These are phyloP conservation scores for Aeoliscus strigatus DNA, from an alignment of 2,797 vertebrate genomes.

Conservation along the genomic window DNA sequence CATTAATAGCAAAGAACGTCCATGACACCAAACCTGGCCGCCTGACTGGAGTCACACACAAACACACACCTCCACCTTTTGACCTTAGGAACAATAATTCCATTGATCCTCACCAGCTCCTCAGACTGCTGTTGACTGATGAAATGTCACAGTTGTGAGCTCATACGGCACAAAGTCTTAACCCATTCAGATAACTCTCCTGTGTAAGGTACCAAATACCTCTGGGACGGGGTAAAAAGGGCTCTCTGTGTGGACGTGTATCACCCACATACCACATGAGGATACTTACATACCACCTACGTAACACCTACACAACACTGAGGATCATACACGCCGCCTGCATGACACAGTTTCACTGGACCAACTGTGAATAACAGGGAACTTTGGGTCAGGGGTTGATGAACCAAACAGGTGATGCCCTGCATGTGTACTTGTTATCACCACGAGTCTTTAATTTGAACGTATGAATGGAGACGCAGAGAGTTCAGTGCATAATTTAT, in stretches of 20 bases:
- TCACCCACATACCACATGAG: constrained; percentile 49
- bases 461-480: background rate
- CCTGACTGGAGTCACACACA: background rate
- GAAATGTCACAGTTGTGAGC: too few species aligned
- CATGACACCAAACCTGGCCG: too few species aligned
- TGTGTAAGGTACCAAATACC: constrained; percentile 14
- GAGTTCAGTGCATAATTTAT: too few species aligned
- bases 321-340: constrained; percentile 23
- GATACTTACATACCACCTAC: constrained; percentile 52
- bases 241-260: constrained; percentile 52
- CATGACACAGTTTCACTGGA: constrained; percentile 5
- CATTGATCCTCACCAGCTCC: constrained; percentile 25
- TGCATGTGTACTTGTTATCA: too few species aligned
- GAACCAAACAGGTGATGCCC: constrained; percentile 15
- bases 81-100: constrained; percentile 25
- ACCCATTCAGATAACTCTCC: constrained; percentile 10
- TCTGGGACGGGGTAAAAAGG: constrained; percentile 29
- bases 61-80: constrained; percentile 5
- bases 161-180: too few species aligned
- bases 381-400: constrained; percentile 2
- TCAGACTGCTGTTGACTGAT: constrained; percentile 2
- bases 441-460: background rate
- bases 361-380: background rate
- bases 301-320: constrained; percentile 34
- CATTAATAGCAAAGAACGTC: too few species aligned